phyloP scores from a whole-genome alignment of 2,888 invertebrate species.

The Hermaeophaga mercurialis region DNA sequence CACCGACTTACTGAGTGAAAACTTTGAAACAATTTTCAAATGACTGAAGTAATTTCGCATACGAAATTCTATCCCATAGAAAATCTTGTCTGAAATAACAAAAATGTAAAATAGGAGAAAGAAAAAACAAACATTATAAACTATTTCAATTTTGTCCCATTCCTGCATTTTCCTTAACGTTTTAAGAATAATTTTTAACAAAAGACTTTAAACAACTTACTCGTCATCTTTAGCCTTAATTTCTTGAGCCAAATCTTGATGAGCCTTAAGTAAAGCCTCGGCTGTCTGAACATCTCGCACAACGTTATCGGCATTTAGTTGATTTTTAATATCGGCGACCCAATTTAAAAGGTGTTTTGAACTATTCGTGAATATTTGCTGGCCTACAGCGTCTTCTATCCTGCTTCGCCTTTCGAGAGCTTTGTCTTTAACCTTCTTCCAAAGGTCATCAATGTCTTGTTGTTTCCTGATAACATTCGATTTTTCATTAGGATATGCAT shows the following conservation, averaged over 20 bases:
- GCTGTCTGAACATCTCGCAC: conserved; percentile 93
- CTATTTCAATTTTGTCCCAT: no score
- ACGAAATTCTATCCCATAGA: conserved; percentile 18
- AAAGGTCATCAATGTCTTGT: conserved; percentile 82
- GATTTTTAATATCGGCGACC: conserved; percentile 80
- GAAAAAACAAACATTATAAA: not conserved
- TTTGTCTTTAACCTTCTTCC: conserved; percentile 86
- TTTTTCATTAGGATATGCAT: conserved; percentile 89
- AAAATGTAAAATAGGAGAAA: not conserved
- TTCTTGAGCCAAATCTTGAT: conserved; percentile 89
- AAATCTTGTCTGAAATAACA: conserved; percentile 5
- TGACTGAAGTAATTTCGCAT: conserved; percentile 12
- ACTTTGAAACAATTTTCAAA: conserved; percentile 21
- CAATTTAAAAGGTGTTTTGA: conserved; percentile 81
- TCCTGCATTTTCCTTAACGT: no score
- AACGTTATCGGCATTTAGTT: conserved; percentile 74
- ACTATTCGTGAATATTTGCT: conserved; percentile 90
- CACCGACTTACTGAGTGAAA: conserved; percentile 18
- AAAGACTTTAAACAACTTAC: conserved; percentile 58
- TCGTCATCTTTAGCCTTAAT: conserved; percentile 89
- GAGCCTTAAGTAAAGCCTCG: conserved; percentile 85
- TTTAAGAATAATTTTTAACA: not conserved
- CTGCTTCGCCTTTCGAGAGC: conserved; percentile 82
- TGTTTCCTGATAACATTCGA: conserved; percentile 84
- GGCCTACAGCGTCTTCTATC: conserved; percentile 92